Base-by-base conservation (phyloP, 2,888 invertebrate genomes). In the Strigamia maritima region DNA sequence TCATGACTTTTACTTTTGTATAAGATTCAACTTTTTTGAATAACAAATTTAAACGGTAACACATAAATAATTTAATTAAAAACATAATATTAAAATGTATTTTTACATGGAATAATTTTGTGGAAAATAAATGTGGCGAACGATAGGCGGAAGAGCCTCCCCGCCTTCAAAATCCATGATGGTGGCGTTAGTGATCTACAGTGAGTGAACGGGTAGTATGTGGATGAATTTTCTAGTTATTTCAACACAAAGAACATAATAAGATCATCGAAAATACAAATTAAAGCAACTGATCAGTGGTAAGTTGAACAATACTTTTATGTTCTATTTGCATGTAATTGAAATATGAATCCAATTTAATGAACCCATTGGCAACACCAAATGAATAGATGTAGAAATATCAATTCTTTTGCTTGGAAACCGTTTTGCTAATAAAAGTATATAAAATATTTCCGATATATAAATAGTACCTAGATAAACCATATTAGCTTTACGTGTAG, bases 81-180 rank as follows among this genome's bases (percentile, higher is more conserved):
- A 19, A 16, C n/a, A n/a, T 1, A 16, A 6, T 49, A 19, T 1
- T 49, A n/a, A 14, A 6, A 49, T 49, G n/a, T 49, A 19, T 19
- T 49, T 49, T 6, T 3, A n/a, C 6, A 19, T 16, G n/a, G 19
- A 49, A 49, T 49, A 16, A 7, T 65, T 26, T 65, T 4, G 26
- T 7, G 7, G 12, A 26, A 65, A 65, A 65, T 65, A 65, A 26
- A 26, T 24, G 28, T 4, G 26, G 26, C 2, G 14, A 24, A 14
- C 65, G 26, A 12, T 8, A 65, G 65, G 24, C 65, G 65, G 24
- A 65, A 65, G 65, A 65, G 65, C 65, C 16, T 28, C 24, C 65
- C 65, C 65, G 65, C 65, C 65, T 65, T 65, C 65, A 65, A 65
- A 65, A 65, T 65, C 65, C 65, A 65, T 65, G 65, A 65, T 65